Evolutionary conservation across 2,113 vertebrate species (phyloP).

Genomic region (Gasterosteus aculeatus): DNA sequence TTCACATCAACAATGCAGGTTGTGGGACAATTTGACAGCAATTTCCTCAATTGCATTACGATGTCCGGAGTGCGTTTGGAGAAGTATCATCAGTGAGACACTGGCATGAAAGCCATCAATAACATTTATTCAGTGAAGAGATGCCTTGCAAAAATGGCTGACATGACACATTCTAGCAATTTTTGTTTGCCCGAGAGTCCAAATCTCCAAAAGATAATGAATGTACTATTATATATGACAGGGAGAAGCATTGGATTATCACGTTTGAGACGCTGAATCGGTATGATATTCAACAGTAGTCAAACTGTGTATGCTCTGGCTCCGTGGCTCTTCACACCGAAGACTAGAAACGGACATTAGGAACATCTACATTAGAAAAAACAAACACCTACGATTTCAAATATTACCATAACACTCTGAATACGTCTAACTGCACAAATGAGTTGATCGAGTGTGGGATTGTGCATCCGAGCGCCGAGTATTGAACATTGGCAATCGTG

Average conservation of each 20-base stretch:
- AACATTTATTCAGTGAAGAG: neutral
- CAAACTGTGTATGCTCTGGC: neutral
- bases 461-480: conserved; percentile 49
- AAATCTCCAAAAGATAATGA: conserved; percentile 2
- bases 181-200: neutral
- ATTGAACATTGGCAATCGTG: conserved; percentile 66
- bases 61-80: neutral
- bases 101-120: neutral
- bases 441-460: conserved; percentile 57
- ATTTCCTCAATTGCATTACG: neutral
- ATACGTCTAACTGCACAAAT: conserved; percentile 53
- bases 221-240: neutral
- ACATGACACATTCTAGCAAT: neutral
- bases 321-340: conserved; percentile 14
- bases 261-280: neutral
- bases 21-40: neutral
- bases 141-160: too few relatives aligned
- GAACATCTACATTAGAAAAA: conserved; percentile 41
- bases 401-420: conserved; percentile 50
- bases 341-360: conserved; percentile 30
- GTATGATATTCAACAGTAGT: neutral
- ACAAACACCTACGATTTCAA: conserved; percentile 48
- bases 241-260: neutral
- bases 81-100: neutral
- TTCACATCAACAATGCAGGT: neutral